Evolutionary conservation across 1,140 invertebrate genomes (phyloP), one percentile per base, ranked within the genome.

Genomic region (Drosophila sproati): DNA sequence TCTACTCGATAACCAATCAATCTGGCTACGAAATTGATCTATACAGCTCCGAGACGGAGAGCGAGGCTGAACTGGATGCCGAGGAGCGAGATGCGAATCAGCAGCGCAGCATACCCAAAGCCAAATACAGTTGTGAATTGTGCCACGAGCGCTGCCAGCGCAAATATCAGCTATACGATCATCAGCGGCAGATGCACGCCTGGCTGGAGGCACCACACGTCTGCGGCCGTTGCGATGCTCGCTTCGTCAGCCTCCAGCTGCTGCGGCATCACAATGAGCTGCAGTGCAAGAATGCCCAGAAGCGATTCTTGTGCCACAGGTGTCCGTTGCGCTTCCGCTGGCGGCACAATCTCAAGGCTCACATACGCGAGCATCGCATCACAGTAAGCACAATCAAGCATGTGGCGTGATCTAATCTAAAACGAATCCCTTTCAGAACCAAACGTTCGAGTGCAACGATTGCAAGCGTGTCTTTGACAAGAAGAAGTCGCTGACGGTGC

Each of bases 401-500:
- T 3, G 1, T 5, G 5, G 35, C n/a, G 6, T 43, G 3, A n/a
- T n/a, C 4, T 7, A 4, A 32, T 4, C 28, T 50, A 10, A 50
- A 4, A 4, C 4, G 28, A 32, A n/a, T 31, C 12, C 31, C 29
- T 75, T 43, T 3, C 56, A 89, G 85, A 85, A 90, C 47, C 81
- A 90, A 59, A 85, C 81, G 73, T 93, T 75, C 66, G 91, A 93
- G 62, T 94, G 94, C 76, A 82, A 92, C 12, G 91, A 91, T 3
- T 94, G 94, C 68, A 92, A 92, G 10, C 92, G 93, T 37, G 77
- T 80, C 32, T 94, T 94, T 64, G 91, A 91, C 41, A 93, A 93
- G 77, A 94, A 94, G 78, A 93, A 94, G 63, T 92, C 93, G 35
- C 89, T 94, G 0, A 93, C 93, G 5, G 93, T 93, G 47, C 94